phyloP scores from a whole-genome alignment of 1,140 invertebrate genomes.

The Drosophila melanogaster region DNA sequence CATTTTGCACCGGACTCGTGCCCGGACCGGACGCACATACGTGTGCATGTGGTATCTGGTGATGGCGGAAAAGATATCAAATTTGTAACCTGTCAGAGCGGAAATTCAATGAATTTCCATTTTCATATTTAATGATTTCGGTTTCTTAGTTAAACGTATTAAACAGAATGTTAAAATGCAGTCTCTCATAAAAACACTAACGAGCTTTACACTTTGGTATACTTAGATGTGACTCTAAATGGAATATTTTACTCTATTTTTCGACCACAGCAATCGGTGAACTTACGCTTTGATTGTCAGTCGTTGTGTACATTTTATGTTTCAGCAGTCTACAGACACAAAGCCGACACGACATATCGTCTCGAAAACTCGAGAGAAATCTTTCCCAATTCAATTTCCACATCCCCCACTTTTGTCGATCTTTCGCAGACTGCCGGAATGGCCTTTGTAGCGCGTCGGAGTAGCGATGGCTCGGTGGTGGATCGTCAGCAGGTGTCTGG shows the following conservation, averaged over 20 bases:
- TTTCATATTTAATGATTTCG: too few relatives aligned
- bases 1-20: constrained; percentile 56
- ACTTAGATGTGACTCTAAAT: neutral
- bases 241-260: neutral
- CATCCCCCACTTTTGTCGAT: constrained; percentile 4
- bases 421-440: constrained; percentile 42
- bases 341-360: constrained; percentile 29
- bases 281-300: neutral
- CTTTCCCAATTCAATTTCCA: neutral
- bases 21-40: neutral
- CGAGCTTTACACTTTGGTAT: too few relatives aligned
- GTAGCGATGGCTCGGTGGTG: constrained; percentile 47
- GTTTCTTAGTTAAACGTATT: neutral
- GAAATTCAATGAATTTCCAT: neutral
- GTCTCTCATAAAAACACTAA: too few relatives aligned
- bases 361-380: constrained; percentile 19
- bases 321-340: constrained; percentile 11
- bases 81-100: neutral
- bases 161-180: too few relatives aligned
- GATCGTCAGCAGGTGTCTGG: constrained; percentile 47
- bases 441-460: constrained; percentile 62
- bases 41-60: neutral
- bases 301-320: neutral
- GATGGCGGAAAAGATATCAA: neutral
- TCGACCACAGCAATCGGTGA: neutral